Percentiles rank a stretch among this genome's conserved stretches.
phyloP scores from a whole-genome alignment of 2,888 invertebrate genomes.

The Ochropleura leucogaster region DNA sequence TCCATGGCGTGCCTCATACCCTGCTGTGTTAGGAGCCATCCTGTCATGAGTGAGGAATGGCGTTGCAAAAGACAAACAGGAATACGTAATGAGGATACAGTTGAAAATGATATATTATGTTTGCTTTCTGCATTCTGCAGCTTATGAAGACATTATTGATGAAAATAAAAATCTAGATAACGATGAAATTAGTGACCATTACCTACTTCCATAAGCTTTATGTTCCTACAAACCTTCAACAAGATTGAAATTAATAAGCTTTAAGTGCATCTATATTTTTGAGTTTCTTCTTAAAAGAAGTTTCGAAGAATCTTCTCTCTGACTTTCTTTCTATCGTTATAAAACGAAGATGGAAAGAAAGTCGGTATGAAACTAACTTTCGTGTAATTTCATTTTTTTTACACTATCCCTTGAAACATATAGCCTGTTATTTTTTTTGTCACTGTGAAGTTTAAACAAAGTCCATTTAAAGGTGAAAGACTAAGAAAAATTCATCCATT shows the following conservation, averaged over 20 bases:
- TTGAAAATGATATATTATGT: not conserved
- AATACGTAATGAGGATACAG: constrained; percentile 30
- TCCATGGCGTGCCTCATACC: constrained; percentile 26
- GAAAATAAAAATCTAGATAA: not conserved
- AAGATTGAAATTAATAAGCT: not conserved
- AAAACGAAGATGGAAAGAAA: too few species aligned
- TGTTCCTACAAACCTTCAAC: not conserved
- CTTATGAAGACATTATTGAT: not conserved
- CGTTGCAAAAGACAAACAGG: constrained; percentile 21
- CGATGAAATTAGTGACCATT: not conserved
- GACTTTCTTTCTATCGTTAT: too few species aligned
- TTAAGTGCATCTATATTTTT: not conserved
- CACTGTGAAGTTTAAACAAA: not conserved
- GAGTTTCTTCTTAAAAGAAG: too few species aligned
- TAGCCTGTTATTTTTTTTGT: not conserved
- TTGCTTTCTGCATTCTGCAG: not conserved
- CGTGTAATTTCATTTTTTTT: too few species aligned
- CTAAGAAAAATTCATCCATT: not conserved
- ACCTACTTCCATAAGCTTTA: not conserved
- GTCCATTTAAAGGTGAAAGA: not conserved
- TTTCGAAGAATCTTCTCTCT: too few species aligned
- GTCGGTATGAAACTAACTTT: too few species aligned
- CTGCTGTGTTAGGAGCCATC: constrained; percentile 34
- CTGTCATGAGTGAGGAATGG: constrained; percentile 39
- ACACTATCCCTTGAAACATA: not conserved